phyloP scores from a whole-genome alignment of 2,888 invertebrate genomes.

The Drosophila emarginata region DNA sequence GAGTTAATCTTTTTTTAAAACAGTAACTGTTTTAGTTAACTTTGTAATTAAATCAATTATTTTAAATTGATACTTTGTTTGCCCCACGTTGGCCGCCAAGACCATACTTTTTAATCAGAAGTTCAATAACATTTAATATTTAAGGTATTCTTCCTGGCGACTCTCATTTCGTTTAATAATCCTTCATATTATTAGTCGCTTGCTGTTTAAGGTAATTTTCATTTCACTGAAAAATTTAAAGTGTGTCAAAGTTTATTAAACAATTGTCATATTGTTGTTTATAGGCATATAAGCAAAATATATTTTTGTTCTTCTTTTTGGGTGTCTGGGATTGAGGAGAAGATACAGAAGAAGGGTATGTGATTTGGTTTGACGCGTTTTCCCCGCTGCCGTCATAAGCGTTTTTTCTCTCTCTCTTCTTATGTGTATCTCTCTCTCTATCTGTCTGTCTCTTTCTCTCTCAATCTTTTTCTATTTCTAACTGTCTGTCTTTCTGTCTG shows the following conservation, averaged over 20 bases:
- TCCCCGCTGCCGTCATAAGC: slow-evolving; percentile 60
- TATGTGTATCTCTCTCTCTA: no score
- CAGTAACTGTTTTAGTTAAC: no score
- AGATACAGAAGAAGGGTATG: slow-evolving; percentile 18
- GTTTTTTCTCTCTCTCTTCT: slow-evolving; percentile 9
- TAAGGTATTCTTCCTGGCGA: background rate
- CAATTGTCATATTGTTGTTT: slow-evolving; percentile 59
- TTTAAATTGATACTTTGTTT: background rate
- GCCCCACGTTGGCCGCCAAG: background rate
- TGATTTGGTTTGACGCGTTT: slow-evolving; percentile 53
- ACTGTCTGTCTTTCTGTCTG: background rate
- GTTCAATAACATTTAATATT: background rate
- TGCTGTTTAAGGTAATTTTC: slow-evolving; percentile 38
- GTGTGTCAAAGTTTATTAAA: slow-evolving; percentile 76
- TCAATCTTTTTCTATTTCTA: background rate
- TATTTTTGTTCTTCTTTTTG: slow-evolving; percentile 6
- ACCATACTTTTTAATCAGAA: no score
- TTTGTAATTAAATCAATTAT: background rate
- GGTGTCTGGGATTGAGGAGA: slow-evolving; percentile 4
- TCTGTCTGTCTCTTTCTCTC: background rate
- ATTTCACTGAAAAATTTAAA: slow-evolving; percentile 39
- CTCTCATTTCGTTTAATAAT: background rate
- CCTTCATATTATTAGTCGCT: slow-evolving; percentile 13
- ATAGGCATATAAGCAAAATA: slow-evolving; percentile 22
- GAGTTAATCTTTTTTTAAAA: no score